Conservation (phyloP, 2,888 invertebrate species). For the Chesias legatella region DNA sequence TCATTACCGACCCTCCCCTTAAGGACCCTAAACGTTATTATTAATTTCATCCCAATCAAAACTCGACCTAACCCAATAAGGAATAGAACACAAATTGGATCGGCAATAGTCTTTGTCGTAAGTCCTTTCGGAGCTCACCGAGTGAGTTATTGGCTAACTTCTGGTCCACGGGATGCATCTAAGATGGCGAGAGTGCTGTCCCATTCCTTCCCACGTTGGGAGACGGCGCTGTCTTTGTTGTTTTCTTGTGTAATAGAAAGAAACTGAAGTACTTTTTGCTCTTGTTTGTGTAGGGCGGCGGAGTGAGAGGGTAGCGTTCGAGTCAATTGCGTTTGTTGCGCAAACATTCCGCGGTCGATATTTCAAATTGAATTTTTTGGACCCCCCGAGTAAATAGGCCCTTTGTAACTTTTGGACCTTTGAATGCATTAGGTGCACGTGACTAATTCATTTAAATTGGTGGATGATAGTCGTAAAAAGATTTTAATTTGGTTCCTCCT, state of each 20-base stretch:
- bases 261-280: slow-evolving; percentile 59
- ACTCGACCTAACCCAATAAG: slow-evolving; percentile 38
- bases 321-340: slow-evolving; percentile 64
- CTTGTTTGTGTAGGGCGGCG: slow-evolving; percentile 60
- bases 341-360: slow-evolving; percentile 63
- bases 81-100: slow-evolving; percentile 51
- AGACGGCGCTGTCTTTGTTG: slow-evolving; percentile 47
- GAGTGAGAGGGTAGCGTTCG: slow-evolving; percentile 48
- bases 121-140: slow-evolving; percentile 43
- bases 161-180: slow-evolving; percentile 76
- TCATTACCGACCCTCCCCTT: slow-evolving; percentile 56
- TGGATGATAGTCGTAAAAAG: too few species aligned
- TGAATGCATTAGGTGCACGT: too few species aligned
- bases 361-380: slow-evolving; percentile 27
- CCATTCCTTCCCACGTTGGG: slow-evolving; percentile 38
- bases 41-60: slow-evolving; percentile 51
- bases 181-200: slow-evolving; percentile 69
- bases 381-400: slow-evolving; percentile 14
- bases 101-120: slow-evolving; percentile 42
- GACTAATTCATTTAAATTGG: too few species aligned
- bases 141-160: slow-evolving; percentile 74
- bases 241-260: slow-evolving; percentile 68
- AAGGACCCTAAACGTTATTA: slow-evolving; percentile 64
- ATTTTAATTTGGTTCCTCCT: too few species aligned
- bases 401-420: not conserved